These are phyloP conservation scores for Heliconius sara DNA, from an alignment of 2,888 invertebrate species.

Conservation along the genomic window DNA sequence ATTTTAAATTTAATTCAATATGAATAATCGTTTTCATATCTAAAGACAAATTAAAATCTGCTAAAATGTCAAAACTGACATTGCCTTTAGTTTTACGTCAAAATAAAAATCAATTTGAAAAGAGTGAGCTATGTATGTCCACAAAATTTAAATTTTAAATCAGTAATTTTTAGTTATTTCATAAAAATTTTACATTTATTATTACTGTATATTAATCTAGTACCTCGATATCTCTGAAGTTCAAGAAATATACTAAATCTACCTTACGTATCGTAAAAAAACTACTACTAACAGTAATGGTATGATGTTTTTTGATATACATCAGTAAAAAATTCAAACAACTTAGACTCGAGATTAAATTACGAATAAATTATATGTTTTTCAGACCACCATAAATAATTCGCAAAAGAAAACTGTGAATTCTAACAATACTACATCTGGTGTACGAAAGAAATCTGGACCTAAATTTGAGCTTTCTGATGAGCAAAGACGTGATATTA, in stretches of 20 bases:
- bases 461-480: constrained; percentile 93
- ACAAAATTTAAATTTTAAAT: neutral
- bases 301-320: constrained; percentile 13
- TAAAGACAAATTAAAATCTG: neutral
- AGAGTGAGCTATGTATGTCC: neutral
- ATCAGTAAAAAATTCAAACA: neutral
- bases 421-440: constrained; percentile 61
- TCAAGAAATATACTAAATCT: neutral
- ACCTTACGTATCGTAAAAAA: neutral
- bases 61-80: neutral
- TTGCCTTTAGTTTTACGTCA: neutral
- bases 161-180: neutral
- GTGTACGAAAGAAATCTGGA: constrained; percentile 86
- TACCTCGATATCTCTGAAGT: neutral
- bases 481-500: constrained; percentile 95
- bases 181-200: neutral
- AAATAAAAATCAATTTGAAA: constrained; percentile 25
- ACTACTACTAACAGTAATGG: constrained; percentile 6
- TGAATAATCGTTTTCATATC: no score
- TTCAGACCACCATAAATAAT: constrained; percentile 69
- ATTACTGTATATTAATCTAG: neutral
- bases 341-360: neutral
- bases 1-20: no score
- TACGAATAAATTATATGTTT: constrained; percentile 5
- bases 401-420: constrained; percentile 65